Conservation (phyloP, 1,140 invertebrate species). For the Tetragonula clypearis region DNA sequence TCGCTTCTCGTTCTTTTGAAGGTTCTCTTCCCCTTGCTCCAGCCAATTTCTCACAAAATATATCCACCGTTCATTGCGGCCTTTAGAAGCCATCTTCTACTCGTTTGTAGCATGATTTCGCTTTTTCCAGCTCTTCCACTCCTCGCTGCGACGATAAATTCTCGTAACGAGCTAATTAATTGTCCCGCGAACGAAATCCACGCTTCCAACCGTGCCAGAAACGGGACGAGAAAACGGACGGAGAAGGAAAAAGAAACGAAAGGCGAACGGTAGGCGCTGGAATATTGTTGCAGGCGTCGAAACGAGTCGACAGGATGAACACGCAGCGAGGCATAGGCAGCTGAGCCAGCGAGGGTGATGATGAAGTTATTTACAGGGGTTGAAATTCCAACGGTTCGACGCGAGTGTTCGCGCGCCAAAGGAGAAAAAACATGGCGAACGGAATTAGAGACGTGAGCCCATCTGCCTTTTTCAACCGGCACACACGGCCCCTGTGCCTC, state of each 20-base stretch:
- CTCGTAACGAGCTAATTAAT: constrained; percentile 28
- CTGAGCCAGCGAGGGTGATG: neutral
- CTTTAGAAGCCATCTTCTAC: neutral
- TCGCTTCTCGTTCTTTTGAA: no score
- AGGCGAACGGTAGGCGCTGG: neutral
- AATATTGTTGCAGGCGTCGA: constrained; percentile 20
- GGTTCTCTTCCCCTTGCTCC: no score
- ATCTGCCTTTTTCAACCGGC: neutral
- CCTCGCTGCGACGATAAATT: neutral
- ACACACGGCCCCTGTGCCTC: neutral
- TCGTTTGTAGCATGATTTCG: neutral
- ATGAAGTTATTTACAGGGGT: constrained; percentile 30
- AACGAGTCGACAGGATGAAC: constrained; percentile 18
- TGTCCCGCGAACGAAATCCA: neutral
- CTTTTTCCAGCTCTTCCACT: neutral
- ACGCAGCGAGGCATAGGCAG: neutral
- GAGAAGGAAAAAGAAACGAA: no score
- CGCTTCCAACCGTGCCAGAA: neutral
- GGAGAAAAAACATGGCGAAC: neutral
- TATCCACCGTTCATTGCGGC: neutral
- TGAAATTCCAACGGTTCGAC: neutral
- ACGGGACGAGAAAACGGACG: no score
- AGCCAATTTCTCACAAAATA: neutral
- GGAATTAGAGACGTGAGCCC: neutral
- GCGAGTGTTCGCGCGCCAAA: neutral